Evolutionary conservation across 23 tunicate species (phyloP).

Genomic region (Clavelina lepadiformis): DNA sequence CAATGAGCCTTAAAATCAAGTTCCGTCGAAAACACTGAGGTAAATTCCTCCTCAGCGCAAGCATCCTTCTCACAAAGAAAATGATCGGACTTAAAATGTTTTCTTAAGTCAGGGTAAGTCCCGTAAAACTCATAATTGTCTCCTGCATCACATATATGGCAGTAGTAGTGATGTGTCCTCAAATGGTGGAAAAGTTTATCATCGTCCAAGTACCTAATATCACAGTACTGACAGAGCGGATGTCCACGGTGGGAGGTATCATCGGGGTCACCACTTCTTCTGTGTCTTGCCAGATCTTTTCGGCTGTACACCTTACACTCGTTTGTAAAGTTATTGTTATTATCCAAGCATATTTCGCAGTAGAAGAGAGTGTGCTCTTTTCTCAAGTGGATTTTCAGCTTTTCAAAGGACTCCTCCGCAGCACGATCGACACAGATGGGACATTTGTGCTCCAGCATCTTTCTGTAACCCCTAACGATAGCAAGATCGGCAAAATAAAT

Average conservation of each 20-base stretch:
- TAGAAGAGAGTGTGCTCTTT: conserved; percentile 67
- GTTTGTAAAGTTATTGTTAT: conserved; percentile 63
- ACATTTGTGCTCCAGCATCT: conserved; percentile 58
- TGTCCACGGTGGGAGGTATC: conserved; percentile 89
- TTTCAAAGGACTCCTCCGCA: conserved; percentile 45
- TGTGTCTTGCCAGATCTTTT: conserved; percentile 79
- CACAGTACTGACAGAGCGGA: conserved; percentile 85
- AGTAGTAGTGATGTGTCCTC: conserved; percentile 66
- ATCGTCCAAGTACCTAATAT: conserved; percentile 62
- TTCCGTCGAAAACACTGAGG: conserved; percentile 67
- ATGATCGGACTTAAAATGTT: conserved; percentile 62
- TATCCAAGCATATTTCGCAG: conserved; percentile 76
- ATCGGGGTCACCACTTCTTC: conserved; percentile 79
- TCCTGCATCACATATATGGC: conserved; percentile 81
- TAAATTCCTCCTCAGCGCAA: conserved; percentile 68
- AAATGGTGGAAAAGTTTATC: conserved; percentile 72
- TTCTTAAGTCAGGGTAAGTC: conserved; percentile 42
- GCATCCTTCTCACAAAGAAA: conserved; percentile 74
- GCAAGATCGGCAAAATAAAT: conserved; percentile 20
- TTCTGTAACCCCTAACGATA: conserved; percentile 14
- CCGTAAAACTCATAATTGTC: conserved; percentile 75
- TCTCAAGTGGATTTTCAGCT: conserved; percentile 47
- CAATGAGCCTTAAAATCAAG: conserved; percentile 76
- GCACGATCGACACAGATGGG: conserved; percentile 56
- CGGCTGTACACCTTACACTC: conserved; percentile 76